Evolutionary conservation across 1,140 invertebrate genomes (phyloP), one percentile per base, ranked within the genome.

Genomic region (Euwallacea fornicatus): DNA sequence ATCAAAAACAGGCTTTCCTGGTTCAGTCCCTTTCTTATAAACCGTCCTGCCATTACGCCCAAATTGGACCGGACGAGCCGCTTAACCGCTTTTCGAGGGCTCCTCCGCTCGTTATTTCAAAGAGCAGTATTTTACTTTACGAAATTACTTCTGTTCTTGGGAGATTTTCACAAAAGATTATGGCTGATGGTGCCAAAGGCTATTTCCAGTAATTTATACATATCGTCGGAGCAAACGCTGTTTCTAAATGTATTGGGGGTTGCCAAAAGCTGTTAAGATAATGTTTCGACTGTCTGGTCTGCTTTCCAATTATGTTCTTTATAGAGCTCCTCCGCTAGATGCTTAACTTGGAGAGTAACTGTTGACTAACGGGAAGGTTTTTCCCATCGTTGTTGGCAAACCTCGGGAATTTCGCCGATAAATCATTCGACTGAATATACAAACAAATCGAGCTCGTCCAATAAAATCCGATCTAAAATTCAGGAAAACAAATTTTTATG

Each of bases 81-180:
- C 73, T 74, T 74, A 74, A 74, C 70, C 65, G 69, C 71, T 69
- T 58, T 72, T 71, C 70, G 47, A 66, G 70, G 58, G 70, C 44
- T 72, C 70, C 73, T 67, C 66, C 59, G 66, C 70, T 72, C 73
- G 70, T 72, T 74, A 74, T 74, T 74, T 65, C 67, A 74, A 74
- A 74, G 69, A 69, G 66, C 65, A 61, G 73, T 72, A 74, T 74
- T 74, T 72, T 74, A 72, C 69, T 72, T 66, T 66, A 50, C 73
- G 64, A 72, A 72, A 74, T 74, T 72, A 74, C 73, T 74, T 72
- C 73, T 74, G 73, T 67, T 74, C 73, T 74, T 72, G 73, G 66
- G 73, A 74, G 73, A 74, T 72, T 74, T 72, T 72, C 73, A 63
- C 70, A 56, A 69, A 72, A 72, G 70, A 72, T 72, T 72, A 72